These are phyloP conservation scores for Patella depressa DNA, from an alignment of 2,888 invertebrate genomes.

Conservation along the genomic window DNA sequence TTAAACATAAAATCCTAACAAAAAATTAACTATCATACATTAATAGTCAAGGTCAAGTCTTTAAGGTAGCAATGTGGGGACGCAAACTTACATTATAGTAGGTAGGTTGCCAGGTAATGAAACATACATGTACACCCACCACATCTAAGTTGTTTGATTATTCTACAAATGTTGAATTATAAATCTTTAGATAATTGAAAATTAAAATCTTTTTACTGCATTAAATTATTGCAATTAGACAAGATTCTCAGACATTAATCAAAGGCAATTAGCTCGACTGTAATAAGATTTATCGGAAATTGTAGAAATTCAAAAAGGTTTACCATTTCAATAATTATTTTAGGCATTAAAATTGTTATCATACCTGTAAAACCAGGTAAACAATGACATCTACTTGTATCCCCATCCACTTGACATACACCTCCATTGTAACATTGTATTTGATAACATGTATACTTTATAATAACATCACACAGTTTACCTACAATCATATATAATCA, in stretches of 20 bases:
- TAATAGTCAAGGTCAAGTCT: no score
- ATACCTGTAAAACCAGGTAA: constrained; percentile 36
- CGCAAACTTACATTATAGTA: no score
- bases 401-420: constrained; percentile 25
- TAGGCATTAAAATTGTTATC: neutral
- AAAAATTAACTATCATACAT: neutral
- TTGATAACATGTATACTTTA: constrained; percentile 31
- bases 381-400: constrained; percentile 34
- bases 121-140: no score
- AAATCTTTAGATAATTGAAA: no score
- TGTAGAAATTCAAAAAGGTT: neutral
- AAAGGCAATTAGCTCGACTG: no score
- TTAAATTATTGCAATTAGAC: no score
- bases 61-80: neutral
- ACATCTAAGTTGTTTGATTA: no score
- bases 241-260: no score
- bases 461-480: constrained; percentile 30
- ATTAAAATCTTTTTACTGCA: no score
- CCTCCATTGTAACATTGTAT: constrained; percentile 35
- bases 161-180: no score
- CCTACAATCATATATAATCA: neutral
- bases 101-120: no score
- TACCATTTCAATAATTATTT: neutral
- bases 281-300: neutral
- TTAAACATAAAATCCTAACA: neutral